A percentile compares a stretch with the other conserved stretches of the same genome.
Evolutionary conservation across 2,888 invertebrate genomes (phyloP).

Genomic region (Xanthostigma xanthostigma): DNA sequence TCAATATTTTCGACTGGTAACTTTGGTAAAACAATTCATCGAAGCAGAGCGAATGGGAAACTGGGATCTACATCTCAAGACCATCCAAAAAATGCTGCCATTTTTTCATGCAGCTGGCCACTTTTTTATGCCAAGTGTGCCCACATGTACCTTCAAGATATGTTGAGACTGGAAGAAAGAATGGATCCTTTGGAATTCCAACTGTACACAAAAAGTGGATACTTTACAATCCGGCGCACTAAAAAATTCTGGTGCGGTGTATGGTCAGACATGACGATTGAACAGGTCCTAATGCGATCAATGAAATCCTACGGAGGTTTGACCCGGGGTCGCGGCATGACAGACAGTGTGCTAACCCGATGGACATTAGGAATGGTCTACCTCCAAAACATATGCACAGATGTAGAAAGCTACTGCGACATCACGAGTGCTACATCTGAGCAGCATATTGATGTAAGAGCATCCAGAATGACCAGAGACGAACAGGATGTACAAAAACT

Average conservation of each 20-base stretch:
- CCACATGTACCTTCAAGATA: slow-evolving; percentile 22
- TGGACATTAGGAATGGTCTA: slow-evolving; percentile 10
- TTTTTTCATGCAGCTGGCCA: slow-evolving; percentile 24
- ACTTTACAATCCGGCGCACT: slow-evolving; percentile 17
- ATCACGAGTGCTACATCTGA: slow-evolving; percentile 1
- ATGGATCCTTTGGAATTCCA: slow-evolving; percentile 10
- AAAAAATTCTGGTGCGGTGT: slow-evolving; percentile 12
- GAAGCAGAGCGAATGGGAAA: slow-evolving; percentile 19
- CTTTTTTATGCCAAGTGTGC: slow-evolving; percentile 13
- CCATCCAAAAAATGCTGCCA: slow-evolving; percentile 19
- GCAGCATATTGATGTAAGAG: slow-evolving; percentile 12
- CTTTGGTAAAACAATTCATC: slow-evolving; percentile 18
- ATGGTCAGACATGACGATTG: background rate
- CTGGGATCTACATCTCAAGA: slow-evolving; percentile 18
- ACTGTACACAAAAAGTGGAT: slow-evolving; percentile 12
- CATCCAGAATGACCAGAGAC: slow-evolving; percentile 9
- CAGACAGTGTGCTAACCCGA: slow-evolving; percentile 7
- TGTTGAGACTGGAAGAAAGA: slow-evolving; percentile 12
- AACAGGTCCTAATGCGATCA: background rate
- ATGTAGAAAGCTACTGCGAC: slow-evolving; percentile 7
- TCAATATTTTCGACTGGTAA: slow-evolving; percentile 17
- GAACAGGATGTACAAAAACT: slow-evolving; percentile 9
- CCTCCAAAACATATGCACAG: slow-evolving; percentile 7
- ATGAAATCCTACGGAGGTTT: slow-evolving; percentile 3
- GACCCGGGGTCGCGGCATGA: slow-evolving; percentile 7